Evolutionary conservation across 2,113 vertebrate genomes (phyloP).

Genomic region (Sisor rabdophorus): DNA sequence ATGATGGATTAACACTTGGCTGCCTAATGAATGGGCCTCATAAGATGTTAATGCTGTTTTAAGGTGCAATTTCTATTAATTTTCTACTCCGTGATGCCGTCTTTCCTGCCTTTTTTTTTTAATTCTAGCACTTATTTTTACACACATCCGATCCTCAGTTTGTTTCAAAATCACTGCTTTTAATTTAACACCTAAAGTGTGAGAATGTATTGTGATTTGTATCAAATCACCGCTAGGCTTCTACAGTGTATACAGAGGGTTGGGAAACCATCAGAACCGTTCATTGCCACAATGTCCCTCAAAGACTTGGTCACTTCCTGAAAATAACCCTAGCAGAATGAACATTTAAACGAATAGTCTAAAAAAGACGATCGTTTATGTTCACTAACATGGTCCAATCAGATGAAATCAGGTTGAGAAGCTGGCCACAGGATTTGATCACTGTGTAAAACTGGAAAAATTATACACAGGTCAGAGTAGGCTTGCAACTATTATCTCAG

Average conservation of each 20-base stretch:
- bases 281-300: constrained; percentile 3
- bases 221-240: constrained; percentile 50
- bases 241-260: constrained; percentile 46
- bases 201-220: constrained; percentile 58
- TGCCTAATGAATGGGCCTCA: constrained; percentile 86
- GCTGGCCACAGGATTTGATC: background rate
- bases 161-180: constrained; percentile 70
- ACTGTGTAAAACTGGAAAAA: background rate
- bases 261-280: background rate
- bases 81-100: constrained; percentile 70
- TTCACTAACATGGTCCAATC: background rate
- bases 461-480: background rate
- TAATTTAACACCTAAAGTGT: constrained; percentile 57
- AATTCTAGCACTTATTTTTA: constrained; percentile 50
- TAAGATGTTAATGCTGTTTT: constrained; percentile 82
- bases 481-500: constrained; percentile 44
- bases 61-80: constrained; percentile 90
- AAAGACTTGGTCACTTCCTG: background rate
- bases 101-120: constrained; percentile 13
- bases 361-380: background rate
- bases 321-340: background rate
- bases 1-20: constrained; percentile 86
- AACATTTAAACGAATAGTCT: background rate
- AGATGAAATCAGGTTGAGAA: background rate
- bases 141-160: constrained; percentile 64